phyloP scores from a whole-genome alignment of 2,113 vertebrate genomes.

The Gracilinanus agilis region DNA sequence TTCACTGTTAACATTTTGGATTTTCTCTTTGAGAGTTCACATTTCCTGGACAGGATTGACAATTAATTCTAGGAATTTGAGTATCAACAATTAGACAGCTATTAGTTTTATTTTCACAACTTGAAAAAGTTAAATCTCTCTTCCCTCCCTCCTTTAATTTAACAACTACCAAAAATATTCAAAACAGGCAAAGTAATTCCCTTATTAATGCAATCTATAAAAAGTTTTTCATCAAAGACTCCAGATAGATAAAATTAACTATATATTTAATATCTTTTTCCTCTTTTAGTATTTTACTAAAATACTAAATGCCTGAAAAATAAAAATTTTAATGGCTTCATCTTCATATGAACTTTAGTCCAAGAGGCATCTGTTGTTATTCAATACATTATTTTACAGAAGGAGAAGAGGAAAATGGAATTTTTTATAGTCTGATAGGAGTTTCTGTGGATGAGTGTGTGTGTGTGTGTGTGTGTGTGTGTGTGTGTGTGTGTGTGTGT shows the following conservation, averaged over 20 bases:
- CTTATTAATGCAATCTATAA: neutral
- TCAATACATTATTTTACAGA: neutral
- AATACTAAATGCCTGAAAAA: neutral
- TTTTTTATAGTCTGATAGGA: neutral
- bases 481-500: too few species aligned
- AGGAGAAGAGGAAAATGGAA: neutral
- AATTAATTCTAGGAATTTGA: neutral
- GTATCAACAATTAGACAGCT: neutral
- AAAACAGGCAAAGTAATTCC: neutral
- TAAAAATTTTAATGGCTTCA: neutral
- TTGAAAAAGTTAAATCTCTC: neutral
- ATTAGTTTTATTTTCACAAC: neutral
- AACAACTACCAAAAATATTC: neutral
- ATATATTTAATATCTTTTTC: constrained; percentile 20
- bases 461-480: too few species aligned
- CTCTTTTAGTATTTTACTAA: constrained; percentile 1
- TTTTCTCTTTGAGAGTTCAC: neutral
- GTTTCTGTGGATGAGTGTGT: neutral
- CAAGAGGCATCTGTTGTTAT: neutral
- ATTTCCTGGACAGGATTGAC: neutral
- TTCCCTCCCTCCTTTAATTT: neutral
- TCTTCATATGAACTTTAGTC: neutral
- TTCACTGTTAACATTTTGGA: neutral
- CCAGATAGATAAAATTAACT: neutral
- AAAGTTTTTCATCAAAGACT: neutral